A percentile compares a stretch with the other conserved stretches of the same genome.
phyloP scores from a whole-genome alignment of 2,113 vertebrate genomes.

The Propithecus coquereli region DNA sequence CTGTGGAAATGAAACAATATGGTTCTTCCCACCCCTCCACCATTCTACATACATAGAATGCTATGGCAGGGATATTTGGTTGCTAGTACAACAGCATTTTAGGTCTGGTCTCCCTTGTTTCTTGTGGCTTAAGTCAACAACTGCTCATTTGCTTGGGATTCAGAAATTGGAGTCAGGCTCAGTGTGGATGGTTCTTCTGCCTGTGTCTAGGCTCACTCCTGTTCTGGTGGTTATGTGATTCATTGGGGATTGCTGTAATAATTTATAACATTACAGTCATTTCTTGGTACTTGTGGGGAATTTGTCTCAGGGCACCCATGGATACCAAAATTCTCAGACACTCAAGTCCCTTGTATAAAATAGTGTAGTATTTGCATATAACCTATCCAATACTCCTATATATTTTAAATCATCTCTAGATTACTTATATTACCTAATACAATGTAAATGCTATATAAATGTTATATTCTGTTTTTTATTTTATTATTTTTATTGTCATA shows the following conservation, averaged over 20 bases:
- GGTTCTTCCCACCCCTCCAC: neutral
- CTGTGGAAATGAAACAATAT: neutral
- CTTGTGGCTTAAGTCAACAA: neutral
- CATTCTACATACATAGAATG: neutral
- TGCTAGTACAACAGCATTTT: neutral
- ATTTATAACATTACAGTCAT: neutral
- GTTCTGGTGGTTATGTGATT: neutral
- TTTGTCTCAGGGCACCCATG: neutral
- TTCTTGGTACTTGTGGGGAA: neutral
- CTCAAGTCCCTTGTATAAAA: neutral
- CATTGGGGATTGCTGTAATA: neutral
- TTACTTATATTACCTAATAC: neutral
- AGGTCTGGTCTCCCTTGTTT: neutral
- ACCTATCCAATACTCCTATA: neutral
- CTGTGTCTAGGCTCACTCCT: neutral
- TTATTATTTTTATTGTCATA: neutral
- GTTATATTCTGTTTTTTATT: neutral
- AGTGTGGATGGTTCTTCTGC: neutral
- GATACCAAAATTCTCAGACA: neutral
- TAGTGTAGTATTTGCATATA: neutral
- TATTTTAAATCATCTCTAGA: neutral
- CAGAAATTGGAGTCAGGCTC: neutral
- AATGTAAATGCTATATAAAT: neutral
- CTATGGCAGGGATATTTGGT: neutral
- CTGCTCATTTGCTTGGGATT: neutral